phyloP scores from a whole-genome alignment of 1,140 invertebrate genomes.

The fruit fly (Drosophila melanogaster) region DNA sequence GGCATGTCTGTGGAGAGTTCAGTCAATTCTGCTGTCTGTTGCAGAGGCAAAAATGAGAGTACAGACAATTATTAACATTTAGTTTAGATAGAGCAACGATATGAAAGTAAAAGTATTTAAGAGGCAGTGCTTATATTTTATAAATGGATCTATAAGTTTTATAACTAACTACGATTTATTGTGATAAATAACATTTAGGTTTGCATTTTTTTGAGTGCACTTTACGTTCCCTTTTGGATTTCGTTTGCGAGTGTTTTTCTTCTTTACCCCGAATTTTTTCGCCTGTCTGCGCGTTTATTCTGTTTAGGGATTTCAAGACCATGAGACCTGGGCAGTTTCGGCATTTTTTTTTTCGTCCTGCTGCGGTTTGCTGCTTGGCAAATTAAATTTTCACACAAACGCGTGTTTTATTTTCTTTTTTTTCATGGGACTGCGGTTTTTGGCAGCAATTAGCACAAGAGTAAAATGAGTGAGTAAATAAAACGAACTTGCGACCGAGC shows the following conservation, averaged over 20 bases:
- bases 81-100: background rate
- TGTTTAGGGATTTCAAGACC: conserved; percentile 53
- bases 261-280: conserved; percentile 32
- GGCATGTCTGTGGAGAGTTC: conserved; percentile 59
- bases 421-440: conserved; percentile 29
- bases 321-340: conserved; percentile 13
- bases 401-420: conserved; percentile 32
- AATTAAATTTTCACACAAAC: conserved; percentile 62
- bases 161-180: no score
- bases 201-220: background rate
- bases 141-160: no score
- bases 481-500: conserved; percentile 2
- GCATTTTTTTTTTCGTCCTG: background rate
- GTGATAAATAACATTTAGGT: no score
- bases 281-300: conserved; percentile 45
- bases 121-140: no score
- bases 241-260: background rate
- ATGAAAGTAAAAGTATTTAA: no score
- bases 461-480: conserved; percentile 17
- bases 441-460: conserved; percentile 58
- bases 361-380: conserved; percentile 43
- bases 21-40: conserved; percentile 61
- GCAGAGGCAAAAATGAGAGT: background rate
- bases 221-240: conserved; percentile 10
- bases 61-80: background rate